These are phyloP conservation scores for Sebastes kiyomatsui DNA, from an alignment of 2,797 vertebrate species.

Conservation along the genomic window DNA sequence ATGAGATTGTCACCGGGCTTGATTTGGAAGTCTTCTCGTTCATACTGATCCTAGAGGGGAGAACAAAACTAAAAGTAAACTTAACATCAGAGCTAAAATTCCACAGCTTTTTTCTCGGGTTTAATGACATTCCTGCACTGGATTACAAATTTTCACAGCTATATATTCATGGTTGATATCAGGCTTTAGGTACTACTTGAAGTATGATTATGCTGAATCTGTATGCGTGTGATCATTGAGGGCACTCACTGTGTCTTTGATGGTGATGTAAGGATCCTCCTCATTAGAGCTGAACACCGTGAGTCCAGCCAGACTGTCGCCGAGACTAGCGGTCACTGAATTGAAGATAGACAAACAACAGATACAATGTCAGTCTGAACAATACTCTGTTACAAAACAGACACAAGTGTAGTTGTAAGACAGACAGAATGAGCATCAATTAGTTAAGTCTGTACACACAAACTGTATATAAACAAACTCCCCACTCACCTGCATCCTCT, in stretches of 20 bases:
- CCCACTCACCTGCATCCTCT: slow-evolving; percentile 82
- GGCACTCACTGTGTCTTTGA: slow-evolving; percentile 92
- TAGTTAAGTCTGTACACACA: not conserved
- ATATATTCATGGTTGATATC: not conserved
- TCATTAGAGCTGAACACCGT: slow-evolving; percentile 91
- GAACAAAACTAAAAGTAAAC: not conserved
- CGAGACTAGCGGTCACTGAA: slow-evolving; percentile 86
- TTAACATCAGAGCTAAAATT: not conserved
- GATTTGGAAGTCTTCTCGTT: slow-evolving; percentile 94
- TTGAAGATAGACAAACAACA: not conserved
- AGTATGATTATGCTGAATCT: not conserved
- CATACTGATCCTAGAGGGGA: slow-evolving; percentile 90
- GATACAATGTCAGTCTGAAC: not conserved
- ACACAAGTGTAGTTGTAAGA: not conserved
- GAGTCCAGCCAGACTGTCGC: slow-evolving; percentile 91
- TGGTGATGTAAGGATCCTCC: slow-evolving; percentile 93
- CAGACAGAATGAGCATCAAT: not conserved
- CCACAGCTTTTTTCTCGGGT: not conserved
- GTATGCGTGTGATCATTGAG: not conserved
- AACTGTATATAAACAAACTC: not conserved
- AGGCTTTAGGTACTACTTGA: too few species aligned
- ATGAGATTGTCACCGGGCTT: slow-evolving; percentile 93
- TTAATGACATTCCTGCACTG: not conserved
- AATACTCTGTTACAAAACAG: not conserved
- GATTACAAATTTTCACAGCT: not conserved